A percentile compares a stretch with the other conserved stretches of the same genome.
These are phyloP conservation scores for Lasius platythorax DNA, from an alignment of 2,888 invertebrate genomes.

Conservation along the genomic window DNA sequence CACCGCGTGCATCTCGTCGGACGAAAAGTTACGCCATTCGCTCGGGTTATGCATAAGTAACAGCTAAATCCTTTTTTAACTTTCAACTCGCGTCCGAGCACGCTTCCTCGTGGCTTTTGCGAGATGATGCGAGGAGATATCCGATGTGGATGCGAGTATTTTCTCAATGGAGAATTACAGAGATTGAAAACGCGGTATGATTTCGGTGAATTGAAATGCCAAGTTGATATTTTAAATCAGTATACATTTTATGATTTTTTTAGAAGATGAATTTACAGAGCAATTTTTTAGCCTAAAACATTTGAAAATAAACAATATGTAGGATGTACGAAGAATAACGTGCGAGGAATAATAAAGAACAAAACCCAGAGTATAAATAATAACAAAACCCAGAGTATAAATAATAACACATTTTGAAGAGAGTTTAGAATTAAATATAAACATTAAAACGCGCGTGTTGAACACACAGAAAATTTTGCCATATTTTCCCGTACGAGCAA, in stretches of 20 bases:
- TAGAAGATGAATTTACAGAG: not conserved
- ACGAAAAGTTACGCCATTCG: conserved; percentile 35
- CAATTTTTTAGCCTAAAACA: not conserved
- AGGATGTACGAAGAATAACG: not conserved
- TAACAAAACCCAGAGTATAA: not conserved
- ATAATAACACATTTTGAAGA: not conserved
- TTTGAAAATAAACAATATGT: not conserved
- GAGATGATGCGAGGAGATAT: not conserved
- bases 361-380: not conserved
- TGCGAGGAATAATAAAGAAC: not conserved
- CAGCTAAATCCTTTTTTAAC: conserved; percentile 48
- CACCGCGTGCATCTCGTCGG: conserved; percentile 37
- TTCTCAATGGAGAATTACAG: conserved; percentile 14
- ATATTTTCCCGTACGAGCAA: not conserved
- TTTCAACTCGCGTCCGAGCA: conserved; percentile 6
- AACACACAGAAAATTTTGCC: not conserved
- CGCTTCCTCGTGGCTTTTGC: not conserved
- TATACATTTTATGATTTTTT: not conserved
- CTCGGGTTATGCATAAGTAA: conserved; percentile 61
- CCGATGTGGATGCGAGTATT: not conserved
- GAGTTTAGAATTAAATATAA: not conserved
- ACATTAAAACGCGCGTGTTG: not conserved
- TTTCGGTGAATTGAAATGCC: not conserved
- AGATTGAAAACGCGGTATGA: not conserved
- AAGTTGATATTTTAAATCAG: not conserved